Base-by-base conservation (phyloP, 2,888 invertebrate genomes). In the Dromius quadrimaculatus region DNA sequence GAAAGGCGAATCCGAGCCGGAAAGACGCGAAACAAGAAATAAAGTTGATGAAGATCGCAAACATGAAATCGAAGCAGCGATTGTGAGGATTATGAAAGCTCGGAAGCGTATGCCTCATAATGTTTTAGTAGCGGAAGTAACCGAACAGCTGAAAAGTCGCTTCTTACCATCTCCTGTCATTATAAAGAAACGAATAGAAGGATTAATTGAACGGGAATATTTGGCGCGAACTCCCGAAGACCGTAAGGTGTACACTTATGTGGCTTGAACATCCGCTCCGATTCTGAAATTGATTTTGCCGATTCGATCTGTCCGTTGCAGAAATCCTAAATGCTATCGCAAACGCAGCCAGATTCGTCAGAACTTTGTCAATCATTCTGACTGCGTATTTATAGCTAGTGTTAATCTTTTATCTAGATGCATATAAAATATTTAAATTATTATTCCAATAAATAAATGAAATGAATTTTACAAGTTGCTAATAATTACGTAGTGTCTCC, bases 181-280 rank as follows among this genome's bases (percentile, higher is more conserved):
- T 76, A 98, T 99, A 82, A 99, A 99, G 87, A 98, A 98, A 84
- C 91, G 99, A 83, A 98, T 99, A 85, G 99, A 99, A 86, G 97
- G 97, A 73, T 90, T 99, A 80, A 99, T 99, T 83, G 99, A 99
- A 85, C 89, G 99, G 76, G 99, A 99, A 86, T 99, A 99, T 86
- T 88, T 99, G 81, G 95, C 97, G 76, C 91, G 99, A 84, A 97
- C 97, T 81, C 93, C 95, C 71, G 96, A 97, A 85, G 98, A 99
- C 88, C 90, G 94, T 85, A 96, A 96, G 89, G 91, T 95, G 80
- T 97, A 97, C 87, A 93, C 94, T 76, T 97, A 97, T 85, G 94
- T 97, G 85, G 96, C 96, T 87, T 97, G 86, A 87, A 83, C 79
- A 32, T 13, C 28, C 13, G 32, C 38, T 34, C 15, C 19, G 36